Base-by-base conservation (phyloP, 2,797 vertebrate species). In the Sebastes miniatus region DNA sequence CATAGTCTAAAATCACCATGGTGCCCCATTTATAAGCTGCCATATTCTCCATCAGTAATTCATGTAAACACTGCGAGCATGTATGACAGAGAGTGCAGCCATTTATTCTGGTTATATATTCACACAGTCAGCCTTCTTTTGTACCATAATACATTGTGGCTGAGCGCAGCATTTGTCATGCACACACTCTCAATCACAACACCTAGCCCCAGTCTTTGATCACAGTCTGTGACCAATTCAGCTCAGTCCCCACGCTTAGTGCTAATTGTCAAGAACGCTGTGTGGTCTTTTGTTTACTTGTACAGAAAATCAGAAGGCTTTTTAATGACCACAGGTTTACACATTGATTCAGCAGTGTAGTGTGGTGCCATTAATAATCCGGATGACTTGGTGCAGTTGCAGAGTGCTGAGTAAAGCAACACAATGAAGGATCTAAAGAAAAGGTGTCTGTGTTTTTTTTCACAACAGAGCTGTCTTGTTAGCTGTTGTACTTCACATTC, bases 41-140 rank as follows among this genome's bases (percentile, higher is more conserved):
- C 31, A 57, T 20, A 34, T 56, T 72, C 20, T 67, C 36, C 63
- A 70, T 76, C 69, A 34, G 73, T 87, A 72, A 83, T 80, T 83
- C 77, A 83, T 88, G 72, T 76, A 69, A 83, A 79, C 65, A 68
- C 5, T 68, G 65, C 58, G 34, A 27, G 36, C 27, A 66, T 59
- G 36, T 82, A 75, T 65, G 59, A 74, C 20, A 76, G 13, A 59
- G 61, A 74, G 70, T 75, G 39, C 24, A 43, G 27, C 62, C 58
- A 88, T 91, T 90, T 76, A 80, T 85, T 86, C 68, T 63, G 27
- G 73, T 80, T 83, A 59, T 56, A 66, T 71, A 68, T 80, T 73
- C 58, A 67, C 77, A 63, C 56, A 84, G 75, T 63, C 70, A 80
- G 67, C 73, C 50, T 78, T 70, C 59, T 58, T 78, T 58, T 36